Conservation (phyloP, 2,113 vertebrate genomes). For the Rhea americana region DNA sequence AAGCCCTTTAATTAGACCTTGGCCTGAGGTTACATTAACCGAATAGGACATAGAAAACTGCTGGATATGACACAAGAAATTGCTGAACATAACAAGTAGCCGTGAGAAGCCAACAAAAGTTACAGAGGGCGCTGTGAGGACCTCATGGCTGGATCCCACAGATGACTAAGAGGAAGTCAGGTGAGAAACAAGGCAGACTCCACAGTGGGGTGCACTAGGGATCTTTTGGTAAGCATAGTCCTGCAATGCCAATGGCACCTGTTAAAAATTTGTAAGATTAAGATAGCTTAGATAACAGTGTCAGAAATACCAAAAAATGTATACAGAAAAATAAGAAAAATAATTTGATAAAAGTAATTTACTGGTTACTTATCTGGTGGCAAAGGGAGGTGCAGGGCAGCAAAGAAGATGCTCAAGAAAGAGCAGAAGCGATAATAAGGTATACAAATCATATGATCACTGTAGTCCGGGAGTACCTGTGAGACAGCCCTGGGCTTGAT, state of each 20-base stretch:
- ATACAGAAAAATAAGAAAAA: neutral
- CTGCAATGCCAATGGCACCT: neutral
- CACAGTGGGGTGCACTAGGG: rapidly evolving
- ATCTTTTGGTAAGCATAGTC: neutral
- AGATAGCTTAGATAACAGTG: neutral
- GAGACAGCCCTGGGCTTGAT: neutral
- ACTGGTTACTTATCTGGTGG: neutral
- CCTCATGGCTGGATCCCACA: neutral
- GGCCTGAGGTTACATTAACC: neutral
- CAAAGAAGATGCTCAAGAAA: neutral
- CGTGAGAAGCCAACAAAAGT: neutral
- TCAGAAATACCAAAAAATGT: neutral
- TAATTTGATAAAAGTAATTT: neutral
- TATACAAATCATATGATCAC: neutral
- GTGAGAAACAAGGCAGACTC: neutral
- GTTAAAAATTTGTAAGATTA: neutral
- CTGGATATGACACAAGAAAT: neutral
- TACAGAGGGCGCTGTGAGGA: neutral
- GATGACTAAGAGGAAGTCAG: rapidly evolving
- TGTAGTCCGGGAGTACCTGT: neutral
- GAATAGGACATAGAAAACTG: neutral
- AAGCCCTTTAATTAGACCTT: neutral
- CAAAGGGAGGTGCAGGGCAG: neutral
- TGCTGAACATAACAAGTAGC: rapidly evolving
- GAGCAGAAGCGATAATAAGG: neutral